phyloP scores from a whole-genome alignment of 2,113 vertebrate genomes.

The Nematolebias whitei region DNA sequence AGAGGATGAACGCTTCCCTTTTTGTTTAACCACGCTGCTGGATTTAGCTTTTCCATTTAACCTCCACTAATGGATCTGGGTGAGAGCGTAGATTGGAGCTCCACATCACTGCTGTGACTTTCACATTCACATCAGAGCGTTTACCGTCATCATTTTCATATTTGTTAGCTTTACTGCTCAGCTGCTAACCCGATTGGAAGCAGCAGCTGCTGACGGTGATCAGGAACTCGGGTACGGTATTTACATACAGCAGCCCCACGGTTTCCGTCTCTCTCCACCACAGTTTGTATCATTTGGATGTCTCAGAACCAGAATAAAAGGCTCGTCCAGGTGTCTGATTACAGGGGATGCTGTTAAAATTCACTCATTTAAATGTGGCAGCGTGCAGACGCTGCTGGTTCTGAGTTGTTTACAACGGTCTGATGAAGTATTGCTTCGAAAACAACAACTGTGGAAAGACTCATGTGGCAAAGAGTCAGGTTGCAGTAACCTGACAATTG shows the following conservation, averaged over 20 bases:
- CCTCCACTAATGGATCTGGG: neutral
- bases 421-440: slow-evolving; percentile 5
- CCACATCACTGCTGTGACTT: slow-evolving; percentile 1
- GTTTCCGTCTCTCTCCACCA: neutral
- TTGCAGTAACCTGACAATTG: slow-evolving; percentile 17
- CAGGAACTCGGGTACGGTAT: neutral
- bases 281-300: neutral
- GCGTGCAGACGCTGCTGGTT: neutral
- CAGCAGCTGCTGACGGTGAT: neutral
- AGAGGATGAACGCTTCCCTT: neutral
- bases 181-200: neutral
- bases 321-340: neutral
- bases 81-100: neutral
- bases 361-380: neutral
- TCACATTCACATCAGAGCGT: neutral
- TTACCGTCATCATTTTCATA: neutral
- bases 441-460: slow-evolving; percentile 2
- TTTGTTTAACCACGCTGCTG: neutral
- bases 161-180: neutral
- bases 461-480: slow-evolving; percentile 7
- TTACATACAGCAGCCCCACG: neutral
- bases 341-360: neutral
- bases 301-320: neutral
- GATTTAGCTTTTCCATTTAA: slow-evolving; percentile 7
- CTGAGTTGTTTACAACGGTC: slow-evolving; percentile 7